Percentiles rank a stretch among this genome's conserved stretches.
Conservation (phyloP, 2,113 vertebrate genomes). For the Corvus moneduloides region DNA sequence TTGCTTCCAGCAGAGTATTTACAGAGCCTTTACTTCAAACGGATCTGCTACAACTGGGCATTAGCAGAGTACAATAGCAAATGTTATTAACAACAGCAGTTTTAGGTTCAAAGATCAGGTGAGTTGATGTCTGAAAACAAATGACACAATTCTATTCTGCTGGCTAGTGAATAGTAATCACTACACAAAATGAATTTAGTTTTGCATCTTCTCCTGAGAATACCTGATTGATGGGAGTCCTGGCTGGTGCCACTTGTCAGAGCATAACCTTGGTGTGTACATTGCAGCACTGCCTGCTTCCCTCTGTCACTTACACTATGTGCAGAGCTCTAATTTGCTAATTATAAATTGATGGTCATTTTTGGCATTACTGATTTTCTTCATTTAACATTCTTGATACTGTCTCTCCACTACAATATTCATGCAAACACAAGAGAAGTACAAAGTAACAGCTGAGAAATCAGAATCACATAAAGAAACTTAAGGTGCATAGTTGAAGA, state of each 20-base stretch:
- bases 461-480: background rate
- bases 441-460: background rate
- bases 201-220: background rate
- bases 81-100: background rate
- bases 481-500: background rate
- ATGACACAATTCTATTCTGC: background rate
- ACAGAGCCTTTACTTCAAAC: background rate
- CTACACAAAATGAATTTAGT: background rate
- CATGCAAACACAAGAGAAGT: background rate
- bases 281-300: background rate
- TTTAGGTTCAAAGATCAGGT: constrained; percentile 17
- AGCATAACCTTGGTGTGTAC: background rate
- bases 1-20: background rate
- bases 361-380: background rate
- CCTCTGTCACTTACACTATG: background rate
- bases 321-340: background rate
- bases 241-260: background rate
- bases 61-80: background rate
- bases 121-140: background rate
- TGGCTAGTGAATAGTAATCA: background rate
- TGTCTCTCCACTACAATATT: background rate
- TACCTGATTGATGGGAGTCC: background rate
- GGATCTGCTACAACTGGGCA: background rate
- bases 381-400: background rate
- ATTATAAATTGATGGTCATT: background rate